Percentiles rank a stretch among this genome's conserved stretches.
Evolutionary conservation across 2,797 vertebrate species (phyloP).

Genomic region (Arnoldichthys spilopterus): DNA sequence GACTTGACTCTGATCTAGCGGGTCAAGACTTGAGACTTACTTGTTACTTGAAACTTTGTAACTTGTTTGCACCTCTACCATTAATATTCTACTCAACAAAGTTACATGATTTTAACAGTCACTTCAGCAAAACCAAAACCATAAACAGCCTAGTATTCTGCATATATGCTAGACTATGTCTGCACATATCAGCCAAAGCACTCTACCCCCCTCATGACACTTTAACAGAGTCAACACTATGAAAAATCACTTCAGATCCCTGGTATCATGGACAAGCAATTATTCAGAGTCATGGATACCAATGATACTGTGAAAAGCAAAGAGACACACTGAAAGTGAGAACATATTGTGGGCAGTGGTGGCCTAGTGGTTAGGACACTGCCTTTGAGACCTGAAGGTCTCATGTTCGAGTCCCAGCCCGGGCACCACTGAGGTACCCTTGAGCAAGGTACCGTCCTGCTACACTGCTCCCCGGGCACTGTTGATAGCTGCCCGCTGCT

Average conservation of each 20-base stretch:
- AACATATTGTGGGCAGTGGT: too few species aligned
- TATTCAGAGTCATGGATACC: not conserved
- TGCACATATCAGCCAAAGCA: not conserved
- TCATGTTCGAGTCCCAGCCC: too few species aligned
- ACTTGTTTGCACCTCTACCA: too few species aligned
- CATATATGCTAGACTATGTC: not conserved
- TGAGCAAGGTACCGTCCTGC: too few species aligned
- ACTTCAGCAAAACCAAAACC: not conserved
- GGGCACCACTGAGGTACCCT: too few species aligned
- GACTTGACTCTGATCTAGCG: too few species aligned
- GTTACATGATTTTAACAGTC: not conserved
- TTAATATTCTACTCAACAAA: not conserved
- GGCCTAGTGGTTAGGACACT: too few species aligned
- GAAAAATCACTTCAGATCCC: slow-evolving; percentile 17
- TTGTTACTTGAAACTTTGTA: too few species aligned
- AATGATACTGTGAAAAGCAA: slow-evolving; percentile 30
- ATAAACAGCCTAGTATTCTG: not conserved
- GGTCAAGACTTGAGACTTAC: too few species aligned
- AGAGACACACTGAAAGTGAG: not conserved
- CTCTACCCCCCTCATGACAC: not conserved
- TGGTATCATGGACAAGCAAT: slow-evolving; percentile 2
- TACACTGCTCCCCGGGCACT: too few species aligned
- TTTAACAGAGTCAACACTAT: slow-evolving; percentile 7
- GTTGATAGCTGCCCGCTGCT: too few species aligned
- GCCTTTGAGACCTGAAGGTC: too few species aligned